These are phyloP conservation scores for Myiopsitta monachus DNA, from an alignment of 2,113 vertebrate genomes.

Conservation along the genomic window DNA sequence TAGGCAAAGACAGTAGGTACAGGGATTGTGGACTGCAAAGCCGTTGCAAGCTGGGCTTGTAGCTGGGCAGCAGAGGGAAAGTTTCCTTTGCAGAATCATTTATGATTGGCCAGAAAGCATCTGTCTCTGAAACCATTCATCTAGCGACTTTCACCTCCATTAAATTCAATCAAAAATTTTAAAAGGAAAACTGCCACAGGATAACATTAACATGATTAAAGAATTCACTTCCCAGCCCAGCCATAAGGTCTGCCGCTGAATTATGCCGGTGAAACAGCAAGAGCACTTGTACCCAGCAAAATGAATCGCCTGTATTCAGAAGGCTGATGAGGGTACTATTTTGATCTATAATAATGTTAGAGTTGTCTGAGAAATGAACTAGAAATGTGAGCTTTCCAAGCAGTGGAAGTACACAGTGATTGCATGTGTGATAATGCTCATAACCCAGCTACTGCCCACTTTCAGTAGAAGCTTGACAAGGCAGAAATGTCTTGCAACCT, in stretches of 20 bases:
- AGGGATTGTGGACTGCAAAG: not conserved
- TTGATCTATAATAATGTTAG: not conserved
- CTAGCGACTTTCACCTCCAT: not conserved
- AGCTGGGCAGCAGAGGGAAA: not conserved
- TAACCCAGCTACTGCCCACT: not conserved
- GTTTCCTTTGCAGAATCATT: not conserved
- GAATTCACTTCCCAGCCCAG: not conserved
- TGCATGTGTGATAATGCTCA: not conserved
- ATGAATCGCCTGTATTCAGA: not conserved
- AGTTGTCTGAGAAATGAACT: not conserved
- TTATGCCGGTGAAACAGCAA: not conserved
- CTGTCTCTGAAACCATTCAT: not conserved
- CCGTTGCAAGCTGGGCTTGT: accelerated
- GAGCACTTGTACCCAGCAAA: not conserved
- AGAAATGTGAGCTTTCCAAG: not conserved
- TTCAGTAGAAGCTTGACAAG: not conserved
- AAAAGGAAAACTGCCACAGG: not conserved
- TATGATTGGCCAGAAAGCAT: not conserved
- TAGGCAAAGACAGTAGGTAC: not conserved
- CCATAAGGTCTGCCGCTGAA: not conserved
- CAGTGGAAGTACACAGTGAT: not conserved
- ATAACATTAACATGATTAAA: constrained; percentile 24
- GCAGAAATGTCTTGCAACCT: not conserved
- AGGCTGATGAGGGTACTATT: not conserved
- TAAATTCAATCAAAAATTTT: not conserved